Base-by-base conservation (phyloP, 2,797 vertebrate genomes). In the Cyprinodon diabolis region DNA sequence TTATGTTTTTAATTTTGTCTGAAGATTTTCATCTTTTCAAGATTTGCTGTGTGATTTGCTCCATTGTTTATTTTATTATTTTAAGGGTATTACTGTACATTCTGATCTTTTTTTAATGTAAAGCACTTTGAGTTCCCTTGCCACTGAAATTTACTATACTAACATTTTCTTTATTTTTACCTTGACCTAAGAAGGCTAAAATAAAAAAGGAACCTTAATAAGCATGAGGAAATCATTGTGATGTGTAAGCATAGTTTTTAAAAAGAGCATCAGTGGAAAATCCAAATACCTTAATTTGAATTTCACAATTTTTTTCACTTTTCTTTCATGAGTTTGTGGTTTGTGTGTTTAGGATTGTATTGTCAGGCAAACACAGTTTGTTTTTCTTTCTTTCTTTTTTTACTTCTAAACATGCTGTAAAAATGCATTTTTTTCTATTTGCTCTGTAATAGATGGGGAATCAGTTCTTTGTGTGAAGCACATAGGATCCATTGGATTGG, bases 401-500 rank as follows among this genome's bases (percentile, higher is more conserved):
- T 48, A 11, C 6, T 25, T 57, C 11, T 23, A 10, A 10, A 23
- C n/a, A 9, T 25, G 40, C 40, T 57, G n/a, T 25, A 23, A n/a
- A 30, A 23, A 25, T 57, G 7, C n/a, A 21, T 43, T 63, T 19
- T 68, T 14, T 21, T 13, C 48, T 4, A 6, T 62, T 40, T 0
- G 14, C 40, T 72, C 1, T 13, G 10, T 13, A 17, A 17, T 10
- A 40, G 19, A 40, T 19, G 37, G 35, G 35, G 10, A 35, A 62
- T 62, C 19, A 37, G 52, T 62, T 15, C 30, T 60, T 10, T 57
- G 21, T n/a, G 0, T 49, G 21, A 72, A 17, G 72, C 60, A 71
- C 65, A 75, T 13, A 14, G 14, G 35, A 76, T 77, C 51, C 30
- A 71, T 62, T 55, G 68, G 56, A 62, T 1, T 15, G 80, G 75